A percentile compares a stretch with the other conserved stretches of the same genome.
Evolutionary conservation across 2,797 vertebrate genomes (phyloP).

Genomic region (Ctenopoma kingsleyae): DNA sequence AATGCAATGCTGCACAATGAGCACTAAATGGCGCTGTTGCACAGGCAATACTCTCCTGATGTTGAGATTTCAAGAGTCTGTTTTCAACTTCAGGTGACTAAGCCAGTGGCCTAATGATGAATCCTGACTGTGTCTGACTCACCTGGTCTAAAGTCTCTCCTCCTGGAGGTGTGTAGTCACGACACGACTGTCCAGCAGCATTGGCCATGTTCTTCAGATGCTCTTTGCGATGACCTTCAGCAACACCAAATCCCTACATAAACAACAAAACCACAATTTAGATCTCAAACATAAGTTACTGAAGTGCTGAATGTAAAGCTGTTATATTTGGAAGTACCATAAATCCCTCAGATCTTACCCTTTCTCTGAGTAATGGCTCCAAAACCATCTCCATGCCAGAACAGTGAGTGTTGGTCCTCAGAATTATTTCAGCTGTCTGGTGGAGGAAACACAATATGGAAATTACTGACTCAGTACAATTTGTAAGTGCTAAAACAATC

Average conservation of each 20-base stretch:
- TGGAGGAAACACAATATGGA: slow-evolving; percentile 21
- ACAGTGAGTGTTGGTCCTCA: slow-evolving; percentile 78
- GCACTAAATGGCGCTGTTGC: slow-evolving; percentile 49
- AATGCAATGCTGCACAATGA: slow-evolving; percentile 7
- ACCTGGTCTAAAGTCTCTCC: slow-evolving; percentile 95
- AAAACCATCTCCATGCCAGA: slow-evolving; percentile 69
- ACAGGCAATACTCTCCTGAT: slow-evolving; percentile 21
- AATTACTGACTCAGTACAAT: slow-evolving; percentile 43
- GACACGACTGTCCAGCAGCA: slow-evolving; percentile 88
- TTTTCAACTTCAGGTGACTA: background rate
- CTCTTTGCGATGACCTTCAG: slow-evolving; percentile 89
- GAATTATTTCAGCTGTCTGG: slow-evolving; percentile 84
- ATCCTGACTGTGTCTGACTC: slow-evolving; percentile 29
- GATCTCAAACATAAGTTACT: background rate
- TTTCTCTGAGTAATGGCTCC: slow-evolving; percentile 85
- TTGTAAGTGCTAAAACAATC: background rate
- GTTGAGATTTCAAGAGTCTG: background rate
- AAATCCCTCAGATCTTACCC: slow-evolving; percentile 64
- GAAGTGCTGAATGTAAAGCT: background rate
- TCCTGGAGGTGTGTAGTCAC: slow-evolving; percentile 90
- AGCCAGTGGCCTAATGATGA: background rate
- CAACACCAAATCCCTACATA: slow-evolving; percentile 90
- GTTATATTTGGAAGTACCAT: background rate
- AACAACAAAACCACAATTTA: slow-evolving; percentile 6
- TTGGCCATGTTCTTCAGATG: slow-evolving; percentile 93